Conservation (phyloP, 2,888 invertebrate genomes). For the Linyphia triangularis region DNA sequence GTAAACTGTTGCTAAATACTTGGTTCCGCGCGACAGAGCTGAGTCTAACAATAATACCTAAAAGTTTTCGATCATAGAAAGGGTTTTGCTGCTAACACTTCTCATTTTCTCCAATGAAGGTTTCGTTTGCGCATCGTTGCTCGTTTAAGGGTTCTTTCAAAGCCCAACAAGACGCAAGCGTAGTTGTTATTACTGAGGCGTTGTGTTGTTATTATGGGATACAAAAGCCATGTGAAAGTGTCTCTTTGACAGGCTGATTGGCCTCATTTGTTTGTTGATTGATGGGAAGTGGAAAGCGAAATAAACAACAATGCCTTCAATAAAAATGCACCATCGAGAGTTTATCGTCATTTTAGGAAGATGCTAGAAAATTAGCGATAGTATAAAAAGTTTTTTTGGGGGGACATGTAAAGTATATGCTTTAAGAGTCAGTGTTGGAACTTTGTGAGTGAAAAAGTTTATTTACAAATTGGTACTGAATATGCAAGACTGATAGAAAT, state of each 20-base stretch:
- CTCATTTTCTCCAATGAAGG: slow-evolving; percentile 32
- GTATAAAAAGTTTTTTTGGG: not conserved
- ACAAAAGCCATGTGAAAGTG: slow-evolving; percentile 40
- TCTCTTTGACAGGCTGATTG: slow-evolving; percentile 55
- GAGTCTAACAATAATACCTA: slow-evolving; percentile 18
- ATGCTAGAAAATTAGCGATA: not conserved
- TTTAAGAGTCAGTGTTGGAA: too few relatives aligned
- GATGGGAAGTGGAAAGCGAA: slow-evolving; percentile 68
- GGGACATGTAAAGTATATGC: not conserved
- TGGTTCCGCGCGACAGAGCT: slow-evolving; percentile 6
- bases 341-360: not conserved
- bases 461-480: too few relatives aligned
- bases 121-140: slow-evolving; percentile 59
- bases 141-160: slow-evolving; percentile 16
- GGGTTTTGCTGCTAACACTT: slow-evolving; percentile 23
- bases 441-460: too few relatives aligned
- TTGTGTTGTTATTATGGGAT: not conserved
- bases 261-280: slow-evolving; percentile 66
- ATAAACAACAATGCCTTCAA: slow-evolving; percentile 55
- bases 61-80: slow-evolving; percentile 32
- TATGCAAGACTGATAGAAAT: too few relatives aligned
- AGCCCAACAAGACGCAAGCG: slow-evolving; percentile 15
- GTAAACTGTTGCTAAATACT: not conserved
- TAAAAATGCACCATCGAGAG: not conserved
- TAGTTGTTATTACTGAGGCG: slow-evolving; percentile 33